Base-by-base conservation (phyloP, 92 coral and sea anemone genomes). In the Heliopora coerulea region DNA sequence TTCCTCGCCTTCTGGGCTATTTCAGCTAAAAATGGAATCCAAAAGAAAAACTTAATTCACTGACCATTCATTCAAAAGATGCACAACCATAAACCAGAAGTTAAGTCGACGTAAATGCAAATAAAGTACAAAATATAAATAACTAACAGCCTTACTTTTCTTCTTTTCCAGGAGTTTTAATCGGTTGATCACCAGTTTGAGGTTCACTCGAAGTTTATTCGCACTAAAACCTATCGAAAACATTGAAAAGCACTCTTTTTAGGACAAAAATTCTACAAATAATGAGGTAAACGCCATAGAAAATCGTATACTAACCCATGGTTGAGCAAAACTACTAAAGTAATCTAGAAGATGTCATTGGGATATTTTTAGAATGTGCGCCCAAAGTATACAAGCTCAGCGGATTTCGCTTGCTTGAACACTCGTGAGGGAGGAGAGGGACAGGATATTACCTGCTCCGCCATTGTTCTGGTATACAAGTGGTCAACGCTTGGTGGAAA, bases 161-260 rank as follows among this genome's bases (percentile, higher is more conserved):
- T 93, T 93, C 73, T 93, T 93, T 80, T 93, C 98, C 84, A 93
- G 74, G 3, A 93, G 83, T 68, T 93, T 93, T 0, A 93, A 87
- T 59, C 98, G 78, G 86, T 93, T 93, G 57, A 93, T 93, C 60
- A 91, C 85, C 83, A 93, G 74, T 78, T 80, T 90, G 50, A 93
- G 85, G 70, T 93, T 93, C 60, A 88, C 88, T 86, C 91, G 91
- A 8, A 93, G 84, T 82, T 93, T 93, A 74, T 90, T 91, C 84
- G 91, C 88, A 83, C 59, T 82, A 82, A 88, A 93, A 28, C 98
- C 98, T 93, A 84, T 42, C 62, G 80, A 65, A 84, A 69, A 78
- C 24, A 66, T 24, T 11, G 27, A 50, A 41, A 13, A 25, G 37
- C 6, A 46, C 50, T 8, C 7, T 7, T 20, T 9, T 46, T 66